phyloP scores from a whole-genome alignment of 2,113 vertebrate genomes.

The Brachyhypopomus gauderio region DNA sequence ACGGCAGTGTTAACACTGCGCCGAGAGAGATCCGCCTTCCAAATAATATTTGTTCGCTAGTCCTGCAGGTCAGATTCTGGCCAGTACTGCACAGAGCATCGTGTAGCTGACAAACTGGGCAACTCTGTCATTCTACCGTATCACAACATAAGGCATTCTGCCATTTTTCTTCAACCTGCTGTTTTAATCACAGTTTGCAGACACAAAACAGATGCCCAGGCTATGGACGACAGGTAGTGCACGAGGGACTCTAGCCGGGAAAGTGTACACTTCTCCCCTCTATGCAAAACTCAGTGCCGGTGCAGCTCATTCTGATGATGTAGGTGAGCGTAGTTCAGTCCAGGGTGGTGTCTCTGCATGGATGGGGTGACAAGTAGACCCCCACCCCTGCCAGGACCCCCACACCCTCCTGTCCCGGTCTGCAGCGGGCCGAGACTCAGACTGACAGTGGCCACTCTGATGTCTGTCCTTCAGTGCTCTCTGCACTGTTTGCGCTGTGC shows the following conservation, averaged over 20 bases:
- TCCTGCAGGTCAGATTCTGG: too few relatives aligned
- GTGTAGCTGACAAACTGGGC: too few relatives aligned
- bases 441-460: slow-evolving; percentile 56
- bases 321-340: neutral
- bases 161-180: slow-evolving; percentile 16
- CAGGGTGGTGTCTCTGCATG: slow-evolving; percentile 1
- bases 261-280: slow-evolving; percentile 26
- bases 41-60: too few relatives aligned
- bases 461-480: slow-evolving; percentile 63
- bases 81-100: too few relatives aligned
- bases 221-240: neutral
- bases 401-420: neutral
- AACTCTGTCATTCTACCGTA: too few relatives aligned
- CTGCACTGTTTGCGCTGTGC: slow-evolving; percentile 66
- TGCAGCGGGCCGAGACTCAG: neutral
- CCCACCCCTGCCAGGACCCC: too few relatives aligned
- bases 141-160: neutral
- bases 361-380: neutral
- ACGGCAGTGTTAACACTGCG: too few relatives aligned
- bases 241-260: slow-evolving; percentile 26
- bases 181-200: slow-evolving; percentile 42
- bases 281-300: neutral
- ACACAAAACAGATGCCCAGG: slow-evolving; percentile 21
- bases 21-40: too few relatives aligned
- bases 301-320: neutral